A percentile compares a stretch with the other conserved stretches of the same genome.
Conservation (phyloP, 2,113 vertebrate species). For the Macrotus californicus region DNA sequence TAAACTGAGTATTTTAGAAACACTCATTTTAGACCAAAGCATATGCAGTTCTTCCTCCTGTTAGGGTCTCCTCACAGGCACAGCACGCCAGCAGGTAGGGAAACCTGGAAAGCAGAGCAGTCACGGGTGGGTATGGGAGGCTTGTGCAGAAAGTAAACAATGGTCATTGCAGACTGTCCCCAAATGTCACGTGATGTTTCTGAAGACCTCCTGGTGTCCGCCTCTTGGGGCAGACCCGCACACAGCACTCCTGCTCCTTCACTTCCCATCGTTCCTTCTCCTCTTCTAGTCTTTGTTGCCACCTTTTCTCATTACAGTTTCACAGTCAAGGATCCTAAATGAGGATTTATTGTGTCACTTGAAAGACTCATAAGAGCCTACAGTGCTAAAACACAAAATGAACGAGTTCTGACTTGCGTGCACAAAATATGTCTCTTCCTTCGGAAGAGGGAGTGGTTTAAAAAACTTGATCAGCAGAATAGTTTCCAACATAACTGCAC, state of each 20-base stretch:
- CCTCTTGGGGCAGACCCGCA: neutral
- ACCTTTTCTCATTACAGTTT: neutral
- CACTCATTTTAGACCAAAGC: neutral
- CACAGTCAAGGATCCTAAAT: neutral
- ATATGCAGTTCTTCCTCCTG: neutral
- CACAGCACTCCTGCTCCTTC: too few relatives aligned
- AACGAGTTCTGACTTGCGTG: conserved; percentile 18
- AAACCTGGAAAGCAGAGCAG: neutral
- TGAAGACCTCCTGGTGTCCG: neutral
- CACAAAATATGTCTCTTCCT: conserved; percentile 16
- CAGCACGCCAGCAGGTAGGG: neutral
- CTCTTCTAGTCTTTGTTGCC: neutral
- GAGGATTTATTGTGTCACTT: conserved; percentile 5
- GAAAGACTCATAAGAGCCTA: neutral
- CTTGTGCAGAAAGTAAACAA: neutral
- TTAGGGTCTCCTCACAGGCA: neutral
- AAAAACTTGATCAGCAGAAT: conserved; percentile 34
- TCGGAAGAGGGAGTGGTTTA: conserved; percentile 38
- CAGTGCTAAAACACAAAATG: neutral
- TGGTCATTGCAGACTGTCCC: neutral
- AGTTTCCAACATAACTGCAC: conserved; percentile 1
- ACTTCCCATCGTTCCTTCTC: neutral
- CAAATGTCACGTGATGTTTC: neutral
- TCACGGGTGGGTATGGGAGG: too few relatives aligned
- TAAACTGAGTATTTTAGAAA: neutral